A percentile compares a stretch with the other conserved stretches of the same genome.
Conservation (phyloP, 2,888 invertebrate genomes). For the Phaonia tiefii region DNA sequence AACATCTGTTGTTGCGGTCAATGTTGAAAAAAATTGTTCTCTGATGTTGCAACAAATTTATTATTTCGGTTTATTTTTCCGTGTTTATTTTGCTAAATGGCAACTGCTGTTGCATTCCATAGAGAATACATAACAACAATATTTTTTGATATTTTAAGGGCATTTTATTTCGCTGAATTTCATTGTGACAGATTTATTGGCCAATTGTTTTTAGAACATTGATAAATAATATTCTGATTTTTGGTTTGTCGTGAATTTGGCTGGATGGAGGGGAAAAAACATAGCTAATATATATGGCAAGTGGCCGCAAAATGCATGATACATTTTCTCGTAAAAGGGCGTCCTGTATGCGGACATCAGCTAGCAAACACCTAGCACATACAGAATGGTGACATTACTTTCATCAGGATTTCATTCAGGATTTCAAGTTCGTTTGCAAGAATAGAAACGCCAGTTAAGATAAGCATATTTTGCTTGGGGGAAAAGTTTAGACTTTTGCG, state of each 20-base stretch:
- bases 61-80: slow-evolving; percentile 11
- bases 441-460: no score
- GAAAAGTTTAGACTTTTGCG: no score
- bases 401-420: no score
- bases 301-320: no score
- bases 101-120: slow-evolving; percentile 13
- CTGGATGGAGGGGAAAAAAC: no score
- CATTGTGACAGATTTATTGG: slow-evolving; percentile 44
- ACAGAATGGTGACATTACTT: no score
- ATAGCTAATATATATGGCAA: no score
- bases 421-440: no score
- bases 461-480: no score
- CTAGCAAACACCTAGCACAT: no score
- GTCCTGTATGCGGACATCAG: no score
- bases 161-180: neutral
- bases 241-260: slow-evolving; percentile 13
- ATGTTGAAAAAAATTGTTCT: slow-evolving; percentile 12
- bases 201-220: slow-evolving; percentile 46
- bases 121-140: slow-evolving; percentile 1
- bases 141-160: slow-evolving; percentile 2
- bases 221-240: slow-evolving; percentile 43
- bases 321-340: no score
- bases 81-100: neutral
- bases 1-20: slow-evolving; percentile 55
- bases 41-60: slow-evolving; percentile 39